Percentiles rank a stretch among this genome's conserved stretches.
phyloP scores from a whole-genome alignment of 2,113 vertebrate species.

The Taxidea taxus region DNA sequence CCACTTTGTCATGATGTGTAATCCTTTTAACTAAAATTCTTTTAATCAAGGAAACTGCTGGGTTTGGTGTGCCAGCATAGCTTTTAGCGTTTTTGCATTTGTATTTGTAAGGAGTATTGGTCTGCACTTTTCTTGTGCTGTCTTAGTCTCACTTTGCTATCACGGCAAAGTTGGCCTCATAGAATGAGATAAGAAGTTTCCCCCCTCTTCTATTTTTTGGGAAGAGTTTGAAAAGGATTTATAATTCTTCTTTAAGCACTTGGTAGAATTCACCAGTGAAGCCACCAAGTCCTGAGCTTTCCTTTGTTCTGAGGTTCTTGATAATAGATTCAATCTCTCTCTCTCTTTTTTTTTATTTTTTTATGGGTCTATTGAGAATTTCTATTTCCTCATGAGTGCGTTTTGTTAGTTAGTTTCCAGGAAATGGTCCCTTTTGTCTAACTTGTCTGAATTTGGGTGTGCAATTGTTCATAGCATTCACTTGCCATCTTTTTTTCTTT shows the following conservation, averaged over 20 bases:
- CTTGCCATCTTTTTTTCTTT: not conserved
- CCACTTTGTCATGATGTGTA: not conserved
- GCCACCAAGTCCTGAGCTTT: not conserved
- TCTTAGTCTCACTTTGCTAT: not conserved
- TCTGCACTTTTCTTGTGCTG: not conserved
- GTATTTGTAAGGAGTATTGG: not conserved
- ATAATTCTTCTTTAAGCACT: not conserved
- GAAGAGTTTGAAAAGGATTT: not conserved
- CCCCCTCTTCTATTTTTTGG: too few species aligned
- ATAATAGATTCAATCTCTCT: not conserved
- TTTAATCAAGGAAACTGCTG: not conserved
- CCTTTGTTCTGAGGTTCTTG: not conserved
- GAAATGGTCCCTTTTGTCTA: not conserved
- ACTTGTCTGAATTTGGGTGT: not conserved
- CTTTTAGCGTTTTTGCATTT: not conserved
- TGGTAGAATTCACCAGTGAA: not conserved
- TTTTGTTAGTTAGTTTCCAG: not conserved
- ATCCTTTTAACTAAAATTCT: not conserved
- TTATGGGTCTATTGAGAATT: not conserved
- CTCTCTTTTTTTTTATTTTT: too few species aligned
- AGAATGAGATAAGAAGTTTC: not conserved
- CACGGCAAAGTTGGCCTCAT: not conserved
- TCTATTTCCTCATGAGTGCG: not conserved
- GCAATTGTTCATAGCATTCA: not conserved
- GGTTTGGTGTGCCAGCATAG: not conserved